A percentile compares a stretch with the other conserved stretches of the same genome.
Conservation (phyloP, 2,888 invertebrate genomes). For the Amphimallon solstitiale region DNA sequence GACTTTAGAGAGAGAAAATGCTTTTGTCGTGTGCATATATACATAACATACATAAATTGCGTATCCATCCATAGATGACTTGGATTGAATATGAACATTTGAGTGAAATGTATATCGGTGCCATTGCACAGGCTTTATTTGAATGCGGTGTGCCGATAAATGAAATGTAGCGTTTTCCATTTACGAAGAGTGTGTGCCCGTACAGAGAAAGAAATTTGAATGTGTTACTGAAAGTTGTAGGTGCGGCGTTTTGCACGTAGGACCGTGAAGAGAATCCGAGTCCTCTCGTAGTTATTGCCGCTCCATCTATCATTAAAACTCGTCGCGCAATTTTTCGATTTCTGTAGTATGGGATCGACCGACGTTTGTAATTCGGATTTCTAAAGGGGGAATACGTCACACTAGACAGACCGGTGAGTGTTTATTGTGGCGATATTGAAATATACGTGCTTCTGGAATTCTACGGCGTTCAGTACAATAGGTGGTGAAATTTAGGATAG, state of each 20-base stretch:
- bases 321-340: slow-evolving; percentile 9
- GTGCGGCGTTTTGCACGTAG: too few species aligned
- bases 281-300: slow-evolving; percentile 20
- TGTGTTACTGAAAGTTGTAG: background rate
- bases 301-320: slow-evolving; percentile 29
- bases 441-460: slow-evolving; percentile 6
- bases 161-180: slow-evolving; percentile 48
- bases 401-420: background rate
- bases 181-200: slow-evolving; percentile 25
- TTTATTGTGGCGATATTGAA: background rate
- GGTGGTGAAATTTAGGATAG: background rate
- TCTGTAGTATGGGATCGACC: background rate
- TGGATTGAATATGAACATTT: slow-evolving; percentile 14
- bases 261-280: slow-evolving; percentile 5
- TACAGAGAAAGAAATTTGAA: slow-evolving; percentile 20
- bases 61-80: slow-evolving; percentile 9
- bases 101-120: slow-evolving; percentile 23
- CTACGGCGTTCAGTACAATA: slow-evolving; percentile 1
- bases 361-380: slow-evolving; percentile 18
- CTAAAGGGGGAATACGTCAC: background rate
- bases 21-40: background rate
- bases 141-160: slow-evolving; percentile 40
- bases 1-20: slow-evolving; percentile 16
- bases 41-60: slow-evolving; percentile 13
- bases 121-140: slow-evolving; percentile 4